Evolutionary conservation across 2,113 vertebrate genomes (phyloP).

Genomic region (Sorex fumeus): DNA sequence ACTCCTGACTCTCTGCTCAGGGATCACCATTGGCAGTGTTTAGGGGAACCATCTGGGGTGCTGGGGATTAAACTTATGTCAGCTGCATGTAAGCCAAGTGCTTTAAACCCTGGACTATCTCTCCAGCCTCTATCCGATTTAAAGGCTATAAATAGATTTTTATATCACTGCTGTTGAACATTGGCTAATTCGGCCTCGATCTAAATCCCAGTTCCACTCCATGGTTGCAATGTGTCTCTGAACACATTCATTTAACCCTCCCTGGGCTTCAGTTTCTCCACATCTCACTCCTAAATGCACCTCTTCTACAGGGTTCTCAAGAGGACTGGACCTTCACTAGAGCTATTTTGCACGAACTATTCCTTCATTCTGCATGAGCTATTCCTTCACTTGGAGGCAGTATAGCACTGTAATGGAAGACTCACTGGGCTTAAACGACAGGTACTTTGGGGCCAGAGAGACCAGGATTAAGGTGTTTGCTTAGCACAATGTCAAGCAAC

Average conservation of each 20-base stretch:
- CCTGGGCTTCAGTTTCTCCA: not conserved
- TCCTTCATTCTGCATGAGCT: not conserved
- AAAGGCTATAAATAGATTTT: not conserved
- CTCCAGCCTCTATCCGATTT: not conserved
- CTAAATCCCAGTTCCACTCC: not conserved
- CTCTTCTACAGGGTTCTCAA: too few species aligned
- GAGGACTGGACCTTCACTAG: not conserved
- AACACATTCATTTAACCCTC: not conserved
- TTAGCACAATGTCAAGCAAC: not conserved
- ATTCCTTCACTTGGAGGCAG: not conserved
- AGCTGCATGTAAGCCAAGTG: too few species aligned
- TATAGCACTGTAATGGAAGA: not conserved
- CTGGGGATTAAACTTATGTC: too few species aligned
- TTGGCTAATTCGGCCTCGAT: not conserved
- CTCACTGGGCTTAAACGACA: not conserved
- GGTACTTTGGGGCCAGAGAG: not conserved
- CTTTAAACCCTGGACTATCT: too few species aligned
- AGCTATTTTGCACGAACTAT: not conserved
- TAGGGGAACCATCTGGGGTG: too few species aligned
- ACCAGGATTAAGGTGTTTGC: too few species aligned
- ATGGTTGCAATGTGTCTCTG: not conserved
- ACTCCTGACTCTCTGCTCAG: too few species aligned
- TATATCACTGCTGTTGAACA: not conserved
- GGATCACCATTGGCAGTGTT: too few species aligned
- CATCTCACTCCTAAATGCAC: not conserved